Evolutionary conservation across 2,888 invertebrate species (phyloP), one percentile per base, ranked within the genome.

Genomic region (Trichogramma evanescens): DNA sequence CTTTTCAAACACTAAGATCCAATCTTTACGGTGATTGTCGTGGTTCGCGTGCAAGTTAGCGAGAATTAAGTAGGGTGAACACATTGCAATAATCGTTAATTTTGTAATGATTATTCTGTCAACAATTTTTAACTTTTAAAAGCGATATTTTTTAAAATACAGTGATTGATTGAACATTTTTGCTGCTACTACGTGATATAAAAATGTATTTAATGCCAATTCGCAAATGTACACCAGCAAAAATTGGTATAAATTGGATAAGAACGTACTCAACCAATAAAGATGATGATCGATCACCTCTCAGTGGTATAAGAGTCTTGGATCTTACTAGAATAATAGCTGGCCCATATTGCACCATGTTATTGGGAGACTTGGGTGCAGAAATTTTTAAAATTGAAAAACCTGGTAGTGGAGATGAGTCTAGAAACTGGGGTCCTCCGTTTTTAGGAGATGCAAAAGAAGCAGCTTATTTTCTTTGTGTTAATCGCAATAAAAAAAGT

Each of bases 401-500:
- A 67, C 89, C 94, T 1, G 86, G 82, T 0, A 79, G 80, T 2
- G 93, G 92, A 0, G 97, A 97, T 76, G 96, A 97, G 71, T 86
- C 93, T 0, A 82, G 97, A 54, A 86, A 86, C 64, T 98, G 96
- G 95, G 95, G 94, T 0, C 97, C 97, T 0, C 97, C 97, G 0
- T 95, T 91, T 73, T 72, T 86, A 5, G 80, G 83, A 39, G 81
- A 81, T 50, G 82, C 83, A 2, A 71, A 76, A 6, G 89, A 90
- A 69, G 81, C 91, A 0, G 86, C 88, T 58, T 97, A 98, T 73
- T 97, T 92, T 74, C 75, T 91, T 38, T 82, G 89, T n/a, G 82
- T 92, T 4, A 98, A 98, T 79, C 86, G 97, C 62, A 98, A 96
- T 74, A 98, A 98, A 79, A 90, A 91, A 77, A 96, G 96, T 77